These are phyloP conservation scores for Herminia tarsipennalis DNA, from an alignment of 2,888 invertebrate genomes.

Conservation along the genomic window DNA sequence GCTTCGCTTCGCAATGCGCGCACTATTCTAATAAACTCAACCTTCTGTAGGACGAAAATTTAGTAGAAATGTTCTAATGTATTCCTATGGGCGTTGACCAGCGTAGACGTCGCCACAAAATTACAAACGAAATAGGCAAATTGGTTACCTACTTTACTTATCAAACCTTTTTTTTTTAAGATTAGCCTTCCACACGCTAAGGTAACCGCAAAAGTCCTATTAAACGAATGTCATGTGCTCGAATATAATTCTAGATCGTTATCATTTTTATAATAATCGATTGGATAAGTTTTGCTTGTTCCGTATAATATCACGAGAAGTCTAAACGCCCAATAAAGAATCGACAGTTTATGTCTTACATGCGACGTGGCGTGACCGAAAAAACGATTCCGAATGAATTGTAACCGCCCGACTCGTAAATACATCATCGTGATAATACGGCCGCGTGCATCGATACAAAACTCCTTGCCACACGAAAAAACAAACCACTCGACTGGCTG, in stretches of 20 bases:
- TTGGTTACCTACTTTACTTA: slow-evolving; percentile 43
- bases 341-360: slow-evolving; percentile 75
- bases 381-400: slow-evolving; percentile 79
- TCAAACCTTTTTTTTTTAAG: slow-evolving; percentile 25
- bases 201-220: slow-evolving; percentile 29
- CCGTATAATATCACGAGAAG: slow-evolving; percentile 66
- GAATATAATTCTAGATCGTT: slow-evolving; percentile 62
- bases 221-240: slow-evolving; percentile 60
- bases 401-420: slow-evolving; percentile 72
- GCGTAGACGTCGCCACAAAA: slow-evolving; percentile 58
- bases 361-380: slow-evolving; percentile 85
- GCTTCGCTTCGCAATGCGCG: slow-evolving; percentile 74
- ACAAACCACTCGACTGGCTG: slow-evolving; percentile 41
- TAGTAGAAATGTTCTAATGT: slow-evolving; percentile 85
- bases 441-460: slow-evolving; percentile 64
- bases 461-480: slow-evolving; percentile 50
- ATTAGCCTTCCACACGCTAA: slow-evolving; percentile 42
- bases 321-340: slow-evolving; percentile 74
- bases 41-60: slow-evolving; percentile 86
- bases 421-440: slow-evolving; percentile 78
- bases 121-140: slow-evolving; percentile 55
- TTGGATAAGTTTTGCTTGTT: slow-evolving; percentile 63
- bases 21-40: slow-evolving; percentile 84
- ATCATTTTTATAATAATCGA: slow-evolving; percentile 63
- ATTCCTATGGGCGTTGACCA: slow-evolving; percentile 83